Conservation (phyloP, 2,113 vertebrate species). For the Trichechus manatus region DNA sequence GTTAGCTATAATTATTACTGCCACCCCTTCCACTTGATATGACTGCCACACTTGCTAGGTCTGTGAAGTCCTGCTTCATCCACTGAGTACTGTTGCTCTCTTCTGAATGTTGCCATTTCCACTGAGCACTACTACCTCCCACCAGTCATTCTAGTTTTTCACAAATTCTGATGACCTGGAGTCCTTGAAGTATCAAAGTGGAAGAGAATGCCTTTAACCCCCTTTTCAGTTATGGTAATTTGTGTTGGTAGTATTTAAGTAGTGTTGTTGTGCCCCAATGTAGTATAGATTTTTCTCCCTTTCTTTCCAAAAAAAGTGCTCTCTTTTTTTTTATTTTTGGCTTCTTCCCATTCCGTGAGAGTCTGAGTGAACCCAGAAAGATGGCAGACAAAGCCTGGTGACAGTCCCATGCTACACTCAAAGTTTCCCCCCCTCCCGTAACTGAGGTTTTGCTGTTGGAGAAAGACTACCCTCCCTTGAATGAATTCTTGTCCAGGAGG, state of each 20-base stretch:
- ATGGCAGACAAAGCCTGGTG: neutral
- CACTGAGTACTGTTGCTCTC: neutral
- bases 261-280: neutral
- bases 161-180: constrained; percentile 16
- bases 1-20: neutral
- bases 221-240: neutral
- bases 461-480: neutral
- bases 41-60: neutral
- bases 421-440: neutral
- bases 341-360: neutral
- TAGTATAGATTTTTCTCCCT: neutral
- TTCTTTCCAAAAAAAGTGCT: neutral
- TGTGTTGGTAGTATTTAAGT: neutral
- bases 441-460: neutral
- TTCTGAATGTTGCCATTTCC: neutral
- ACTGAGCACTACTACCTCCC: neutral
- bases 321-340: neutral
- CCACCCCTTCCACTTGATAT: neutral
- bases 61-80: neutral
- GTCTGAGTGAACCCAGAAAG: neutral
- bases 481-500: neutral
- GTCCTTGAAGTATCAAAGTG: neutral
- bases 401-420: neutral
- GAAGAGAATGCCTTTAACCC: neutral
- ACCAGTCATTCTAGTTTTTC: neutral